phyloP scores from a whole-genome alignment of 2,888 invertebrate genomes.

The Polyommatus icarus region DNA sequence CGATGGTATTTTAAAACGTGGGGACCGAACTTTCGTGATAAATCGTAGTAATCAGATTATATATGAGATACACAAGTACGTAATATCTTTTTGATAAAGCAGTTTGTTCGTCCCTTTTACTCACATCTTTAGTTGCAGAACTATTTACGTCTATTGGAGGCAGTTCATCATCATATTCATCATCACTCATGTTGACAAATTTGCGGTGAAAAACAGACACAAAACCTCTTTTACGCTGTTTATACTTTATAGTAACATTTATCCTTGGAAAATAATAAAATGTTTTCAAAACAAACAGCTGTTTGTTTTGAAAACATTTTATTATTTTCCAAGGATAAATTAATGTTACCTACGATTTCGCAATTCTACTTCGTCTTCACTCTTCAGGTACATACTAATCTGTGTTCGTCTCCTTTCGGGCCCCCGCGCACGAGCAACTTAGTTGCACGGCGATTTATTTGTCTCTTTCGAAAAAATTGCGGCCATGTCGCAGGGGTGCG shows the following conservation, averaged over 20 bases:
- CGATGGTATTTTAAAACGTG: background rate
- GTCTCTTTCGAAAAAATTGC: too few species aligned
- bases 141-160: conserved; percentile 30
- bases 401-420: too few species aligned
- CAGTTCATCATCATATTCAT: conserved; percentile 34
- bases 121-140: conserved; percentile 27
- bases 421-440: too few species aligned
- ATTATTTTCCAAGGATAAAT: too few species aligned
- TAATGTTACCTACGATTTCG: too few species aligned
- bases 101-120: background rate
- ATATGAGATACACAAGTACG: background rate
- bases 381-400: too few species aligned
- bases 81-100: background rate
- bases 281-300: too few species aligned
- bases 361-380: too few species aligned
- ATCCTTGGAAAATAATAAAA: too few species aligned
- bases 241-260: background rate
- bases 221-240: background rate
- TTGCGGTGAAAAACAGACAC: background rate
- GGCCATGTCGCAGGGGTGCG: too few species aligned
- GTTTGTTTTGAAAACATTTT: too few species aligned
- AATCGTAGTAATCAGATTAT: background rate
- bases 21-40: background rate
- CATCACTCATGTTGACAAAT: conserved; percentile 29
- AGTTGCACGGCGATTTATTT: too few species aligned